Evolutionary conservation across 2,113 vertebrate genomes (phyloP), one percentile per base, ranked within the genome.

Genomic region (Halcyon senegalensis): DNA sequence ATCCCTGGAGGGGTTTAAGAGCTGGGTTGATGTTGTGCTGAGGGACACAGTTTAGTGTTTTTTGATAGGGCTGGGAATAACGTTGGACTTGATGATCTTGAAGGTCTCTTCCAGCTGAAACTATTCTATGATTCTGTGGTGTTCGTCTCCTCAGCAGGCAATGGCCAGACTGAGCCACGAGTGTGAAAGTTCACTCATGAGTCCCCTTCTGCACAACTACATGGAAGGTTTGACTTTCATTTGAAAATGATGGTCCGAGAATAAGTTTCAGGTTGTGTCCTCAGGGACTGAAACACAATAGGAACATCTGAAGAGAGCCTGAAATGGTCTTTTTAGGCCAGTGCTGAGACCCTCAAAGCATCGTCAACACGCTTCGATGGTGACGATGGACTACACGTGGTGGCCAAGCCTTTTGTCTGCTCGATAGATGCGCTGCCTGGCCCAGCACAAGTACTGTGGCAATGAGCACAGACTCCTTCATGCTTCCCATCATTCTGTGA

Each of bases 301-400:
- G 64, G n/a, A 51, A 56, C 8, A 11, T 24, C 35, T 77, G 51
- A 56, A 56, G 27, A 50, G n/a, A 8, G 3, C 17, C 35, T 44
- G 17, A 58, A 67, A 25, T 20, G 15, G 58, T n/a, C 5, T 48
- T 59, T 72, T 28, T 33, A 60, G 35, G 41, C 33, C 27, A 46
- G 15, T 0, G 1, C 17, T 5, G 17, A 67, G 64, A 16, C 20
- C 24, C 19, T 46, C 35, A 21, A 59, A 44, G 24, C 51, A 35
- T 58, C 5, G 0, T 24, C 66, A 51, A 2, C 24, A 18, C 5
- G 0, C 20, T 56, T 44, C 9, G 51, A 4, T 66, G 77, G 33
- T 55, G 19, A 15, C 25, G 41, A 2, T 63, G 59, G 39, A 21
- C 28, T 19, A 16, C 12, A 1, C 0, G 0, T 24, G 81, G 20